A percentile compares a stretch with the other conserved stretches of the same genome.
phyloP scores from a whole-genome alignment of 2,797 vertebrate genomes.

The Acipenser ruthenus region DNA sequence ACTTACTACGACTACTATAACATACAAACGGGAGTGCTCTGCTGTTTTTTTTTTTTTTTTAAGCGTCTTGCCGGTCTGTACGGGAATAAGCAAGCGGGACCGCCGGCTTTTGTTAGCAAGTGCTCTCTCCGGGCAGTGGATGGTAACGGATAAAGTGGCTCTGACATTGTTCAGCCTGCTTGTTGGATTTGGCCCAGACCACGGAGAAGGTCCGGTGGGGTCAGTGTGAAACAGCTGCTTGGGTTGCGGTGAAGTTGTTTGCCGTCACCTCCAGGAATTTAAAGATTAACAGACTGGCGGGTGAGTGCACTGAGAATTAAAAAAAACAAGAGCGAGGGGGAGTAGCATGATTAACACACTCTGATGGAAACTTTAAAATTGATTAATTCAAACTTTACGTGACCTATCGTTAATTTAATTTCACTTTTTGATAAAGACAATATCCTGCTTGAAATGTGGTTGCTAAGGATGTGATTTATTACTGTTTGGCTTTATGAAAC shows the following conservation, averaged over 20 bases:
- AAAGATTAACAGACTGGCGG: conserved; percentile 67
- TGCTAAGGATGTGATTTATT: no score
- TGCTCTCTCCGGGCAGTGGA: conserved; percentile 48
- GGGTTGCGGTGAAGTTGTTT: conserved; percentile 60
- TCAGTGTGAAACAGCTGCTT: conserved; percentile 38
- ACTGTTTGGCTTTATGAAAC: no score
- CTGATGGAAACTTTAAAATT: no score
- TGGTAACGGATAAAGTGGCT: conserved; percentile 40
- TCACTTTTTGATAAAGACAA: no score
- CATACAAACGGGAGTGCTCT: conserved; percentile 40
- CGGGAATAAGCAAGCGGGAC: conserved; percentile 58
- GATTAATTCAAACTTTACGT: no score
- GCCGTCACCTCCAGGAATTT: conserved; percentile 53
- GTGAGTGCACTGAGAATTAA: conserved; percentile 49
- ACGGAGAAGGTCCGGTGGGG: conserved; percentile 40
- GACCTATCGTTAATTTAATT: no score
- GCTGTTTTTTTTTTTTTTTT: conserved; percentile 20
- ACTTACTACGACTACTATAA: conserved; percentile 40
- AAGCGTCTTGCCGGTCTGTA: conserved; percentile 36
- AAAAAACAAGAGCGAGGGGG: conserved; percentile 14
- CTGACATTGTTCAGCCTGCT: conserved; percentile 32
- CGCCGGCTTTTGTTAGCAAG: conserved; percentile 82
- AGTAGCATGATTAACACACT: no score
- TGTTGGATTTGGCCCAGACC: conserved; percentile 55
- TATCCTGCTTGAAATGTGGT: no score